These are phyloP conservation scores for Drosophila aldrichi DNA, from an alignment of 2,888 invertebrate genomes.

Conservation along the genomic window DNA sequence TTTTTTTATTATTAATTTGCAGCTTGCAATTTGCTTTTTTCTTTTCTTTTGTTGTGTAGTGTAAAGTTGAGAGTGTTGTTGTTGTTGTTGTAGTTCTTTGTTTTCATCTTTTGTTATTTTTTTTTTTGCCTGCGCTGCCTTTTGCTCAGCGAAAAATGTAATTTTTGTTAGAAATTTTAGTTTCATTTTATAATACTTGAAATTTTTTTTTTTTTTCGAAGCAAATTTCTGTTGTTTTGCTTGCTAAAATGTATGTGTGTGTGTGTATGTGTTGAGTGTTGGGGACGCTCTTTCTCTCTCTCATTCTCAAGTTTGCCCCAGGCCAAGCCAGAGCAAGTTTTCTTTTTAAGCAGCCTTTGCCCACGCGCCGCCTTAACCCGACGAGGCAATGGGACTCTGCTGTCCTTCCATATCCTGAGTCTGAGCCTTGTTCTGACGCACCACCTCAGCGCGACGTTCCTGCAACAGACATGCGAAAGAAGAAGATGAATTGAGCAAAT, in stretches of 20 bases:
- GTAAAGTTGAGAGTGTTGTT: constrained; percentile 27
- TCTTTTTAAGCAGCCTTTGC: not conserved
- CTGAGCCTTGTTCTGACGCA: constrained; percentile 94
- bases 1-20: constrained; percentile 62
- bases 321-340: constrained; percentile 32
- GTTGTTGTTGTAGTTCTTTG: constrained; percentile 26
- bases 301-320: constrained; percentile 29
- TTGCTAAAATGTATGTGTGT: constrained; percentile 45
- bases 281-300: constrained; percentile 32
- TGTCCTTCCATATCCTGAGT: constrained; percentile 85
- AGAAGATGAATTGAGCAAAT: not conserved
- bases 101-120: constrained; percentile 13
- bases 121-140: constrained; percentile 23
- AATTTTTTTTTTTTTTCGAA: constrained; percentile 56
- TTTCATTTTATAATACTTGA: constrained; percentile 58
- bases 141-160: constrained; percentile 51
- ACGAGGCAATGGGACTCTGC: constrained; percentile 88
- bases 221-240: constrained; percentile 52
- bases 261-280: constrained; percentile 13
- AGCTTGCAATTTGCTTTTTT: constrained; percentile 37
- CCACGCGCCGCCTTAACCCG: constrained; percentile 86
- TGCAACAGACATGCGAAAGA: constrained; percentile 83
- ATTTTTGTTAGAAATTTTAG: constrained; percentile 14
- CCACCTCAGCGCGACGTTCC: constrained; percentile 96
- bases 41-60: constrained; percentile 28